Evolutionary conservation across 2,797 vertebrate genomes (phyloP).

Genomic region (Schizothorax lantsangensis): DNA sequence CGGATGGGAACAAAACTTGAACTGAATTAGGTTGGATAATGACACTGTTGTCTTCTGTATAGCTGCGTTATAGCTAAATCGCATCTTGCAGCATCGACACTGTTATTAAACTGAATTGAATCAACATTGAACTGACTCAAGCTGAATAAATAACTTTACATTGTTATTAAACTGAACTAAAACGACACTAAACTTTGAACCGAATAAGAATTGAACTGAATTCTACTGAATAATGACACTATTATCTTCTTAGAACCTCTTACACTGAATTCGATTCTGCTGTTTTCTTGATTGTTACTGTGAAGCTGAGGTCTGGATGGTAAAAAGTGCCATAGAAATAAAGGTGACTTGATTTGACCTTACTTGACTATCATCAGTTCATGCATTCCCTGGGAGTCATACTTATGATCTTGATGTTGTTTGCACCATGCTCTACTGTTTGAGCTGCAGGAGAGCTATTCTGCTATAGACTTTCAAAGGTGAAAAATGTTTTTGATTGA

Average conservation of each 20-base stretch:
- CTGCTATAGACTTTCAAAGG: not conserved
- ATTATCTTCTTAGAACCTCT: not conserved
- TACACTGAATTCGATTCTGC: not conserved
- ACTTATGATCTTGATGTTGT: not conserved
- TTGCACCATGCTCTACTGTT: not conserved
- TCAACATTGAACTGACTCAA: not conserved
- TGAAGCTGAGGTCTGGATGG: not conserved
- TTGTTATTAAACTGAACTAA: too few species aligned
- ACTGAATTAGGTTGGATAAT: not conserved
- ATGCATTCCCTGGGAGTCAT: not conserved
- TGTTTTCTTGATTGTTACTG: not conserved
- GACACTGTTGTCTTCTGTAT: not conserved
- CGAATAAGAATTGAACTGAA: too few species aligned
- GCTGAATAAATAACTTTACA: too few species aligned
- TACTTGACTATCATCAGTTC: not conserved
- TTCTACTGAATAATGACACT: not conserved
- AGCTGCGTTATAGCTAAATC: not conserved
- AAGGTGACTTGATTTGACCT: not conserved
- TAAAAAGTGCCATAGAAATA: not conserved
- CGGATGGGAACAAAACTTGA: not conserved
- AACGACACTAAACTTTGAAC: too few species aligned
- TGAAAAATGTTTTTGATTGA: not conserved
- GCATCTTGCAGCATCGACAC: not conserved
- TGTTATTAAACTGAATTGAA: not conserved
- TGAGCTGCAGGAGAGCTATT: not conserved